phyloP scores from a whole-genome alignment of 2,113 vertebrate genomes.

The Eudyptes chrysolophus region DNA sequence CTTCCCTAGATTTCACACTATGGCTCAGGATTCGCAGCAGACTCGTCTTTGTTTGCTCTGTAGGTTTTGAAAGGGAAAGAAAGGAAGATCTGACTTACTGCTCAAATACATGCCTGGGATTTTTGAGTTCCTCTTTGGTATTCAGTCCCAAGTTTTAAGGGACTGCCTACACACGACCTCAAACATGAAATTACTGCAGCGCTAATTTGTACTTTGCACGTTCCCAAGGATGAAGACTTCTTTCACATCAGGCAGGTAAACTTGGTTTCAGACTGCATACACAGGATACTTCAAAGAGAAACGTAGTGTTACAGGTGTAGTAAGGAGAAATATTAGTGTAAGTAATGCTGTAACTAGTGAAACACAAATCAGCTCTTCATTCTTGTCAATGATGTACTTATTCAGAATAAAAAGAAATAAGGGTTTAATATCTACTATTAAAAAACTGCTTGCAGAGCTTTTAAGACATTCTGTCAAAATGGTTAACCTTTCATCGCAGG shows the following conservation, averaged over 20 bases:
- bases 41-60: conserved; percentile 77
- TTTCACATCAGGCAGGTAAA: background rate
- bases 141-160: background rate
- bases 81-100: background rate
- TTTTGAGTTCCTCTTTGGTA: background rate
- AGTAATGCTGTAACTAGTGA: background rate
- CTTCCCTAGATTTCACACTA: background rate
- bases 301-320: background rate
- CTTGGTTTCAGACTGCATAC: background rate
- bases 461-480: background rate
- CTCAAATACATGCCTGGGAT: background rate
- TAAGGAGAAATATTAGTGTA: background rate
- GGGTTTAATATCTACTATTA: background rate
- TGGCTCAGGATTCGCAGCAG: conserved; percentile 62
- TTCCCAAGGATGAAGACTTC: background rate
- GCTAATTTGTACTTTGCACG: background rate
- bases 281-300: background rate
- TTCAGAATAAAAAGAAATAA: background rate
- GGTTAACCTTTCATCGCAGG: background rate
- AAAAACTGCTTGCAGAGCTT: background rate
- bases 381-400: background rate
- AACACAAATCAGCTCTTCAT: background rate
- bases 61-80: background rate
- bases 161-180: background rate
- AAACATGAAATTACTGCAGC: background rate